A percentile compares a stretch with the other conserved stretches of the same genome.
phyloP scores from a whole-genome alignment of 1,140 invertebrate genomes.

The Gonioctena quinquepunctata region DNA sequence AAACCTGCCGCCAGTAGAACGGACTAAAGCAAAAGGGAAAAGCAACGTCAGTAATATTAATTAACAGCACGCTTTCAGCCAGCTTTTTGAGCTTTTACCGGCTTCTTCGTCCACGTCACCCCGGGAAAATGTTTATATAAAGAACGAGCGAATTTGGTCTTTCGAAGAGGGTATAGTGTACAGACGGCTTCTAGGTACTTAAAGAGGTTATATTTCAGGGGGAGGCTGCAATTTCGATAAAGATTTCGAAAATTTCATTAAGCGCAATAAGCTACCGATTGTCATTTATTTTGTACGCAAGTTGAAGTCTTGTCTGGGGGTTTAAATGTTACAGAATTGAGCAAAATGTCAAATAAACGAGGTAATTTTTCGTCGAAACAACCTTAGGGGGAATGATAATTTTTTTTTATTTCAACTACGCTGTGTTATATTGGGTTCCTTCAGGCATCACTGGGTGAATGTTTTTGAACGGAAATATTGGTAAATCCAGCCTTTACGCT shows the following conservation, averaged over 20 bases:
- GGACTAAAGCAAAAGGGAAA: conserved; percentile 55
- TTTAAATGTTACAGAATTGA: too few species aligned
- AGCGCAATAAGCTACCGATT: conserved; percentile 50
- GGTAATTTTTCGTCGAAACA: too few species aligned
- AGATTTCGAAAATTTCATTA: conserved; percentile 53
- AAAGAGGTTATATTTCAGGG: conserved; percentile 38
- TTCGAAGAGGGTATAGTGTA: not conserved
- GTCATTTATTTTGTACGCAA: too few species aligned
- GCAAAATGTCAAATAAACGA: too few species aligned
- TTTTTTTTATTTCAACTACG: too few species aligned
- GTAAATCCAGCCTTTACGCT: too few species aligned
- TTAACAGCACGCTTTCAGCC: conserved; percentile 59
- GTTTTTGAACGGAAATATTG: too few species aligned
- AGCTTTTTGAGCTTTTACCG: conserved; percentile 60
- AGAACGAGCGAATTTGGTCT: conserved; percentile 27
- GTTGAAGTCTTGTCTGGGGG: too few species aligned
- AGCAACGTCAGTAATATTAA: conserved; percentile 60
- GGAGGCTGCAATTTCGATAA: conserved; percentile 36
- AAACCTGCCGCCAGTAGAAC: conserved; percentile 42
- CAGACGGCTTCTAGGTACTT: conserved; percentile 7
- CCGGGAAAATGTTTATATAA: conserved; percentile 47
- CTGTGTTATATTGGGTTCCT: too few species aligned
- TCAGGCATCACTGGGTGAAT: too few species aligned
- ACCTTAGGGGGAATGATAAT: too few species aligned
- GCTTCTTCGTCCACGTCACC: conserved; percentile 52